Conservation (phyloP, 2,113 vertebrate genomes). For the Platichthys stellatus region DNA sequence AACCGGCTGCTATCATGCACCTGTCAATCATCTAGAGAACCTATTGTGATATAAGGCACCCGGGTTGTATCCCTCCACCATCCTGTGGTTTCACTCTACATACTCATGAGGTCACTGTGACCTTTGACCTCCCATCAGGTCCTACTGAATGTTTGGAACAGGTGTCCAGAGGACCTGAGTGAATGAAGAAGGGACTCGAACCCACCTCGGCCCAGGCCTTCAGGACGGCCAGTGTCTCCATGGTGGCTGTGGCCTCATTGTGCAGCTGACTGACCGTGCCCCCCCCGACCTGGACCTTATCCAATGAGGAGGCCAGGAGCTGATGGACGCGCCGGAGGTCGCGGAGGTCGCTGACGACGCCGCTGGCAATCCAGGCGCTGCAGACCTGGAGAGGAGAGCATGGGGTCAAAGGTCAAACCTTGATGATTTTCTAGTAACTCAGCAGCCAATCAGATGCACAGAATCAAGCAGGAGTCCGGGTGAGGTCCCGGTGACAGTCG, state of each 20-base stretch:
- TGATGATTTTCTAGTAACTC: background rate
- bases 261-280: slow-evolving; percentile 86
- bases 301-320: slow-evolving; percentile 90
- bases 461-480: too few species aligned
- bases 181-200: background rate
- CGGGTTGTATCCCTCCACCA: too few species aligned
- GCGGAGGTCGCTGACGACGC: slow-evolving; percentile 90
- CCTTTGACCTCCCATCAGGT: too few species aligned
- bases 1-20: too few species aligned
- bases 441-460: background rate
- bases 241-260: slow-evolving; percentile 91
- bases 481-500: too few species aligned
- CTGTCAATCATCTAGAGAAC: too few species aligned
- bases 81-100: too few species aligned
- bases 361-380: slow-evolving; percentile 94
- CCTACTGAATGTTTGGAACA: too few species aligned
- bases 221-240: slow-evolving; percentile 93
- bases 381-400: slow-evolving; percentile 85
- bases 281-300: slow-evolving; percentile 88
- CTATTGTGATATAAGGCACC: too few species aligned
- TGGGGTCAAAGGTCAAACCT: background rate
- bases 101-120: too few species aligned
- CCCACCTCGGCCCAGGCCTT: slow-evolving; percentile 96
- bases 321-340: slow-evolving; percentile 93
- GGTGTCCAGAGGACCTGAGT: too few species aligned